Percentiles rank a stretch among this genome's conserved stretches.
These are phyloP conservation scores for Stenopsyche tienmushanensis DNA, from an alignment of 1,140 invertebrate genomes.

Conservation along the genomic window DNA sequence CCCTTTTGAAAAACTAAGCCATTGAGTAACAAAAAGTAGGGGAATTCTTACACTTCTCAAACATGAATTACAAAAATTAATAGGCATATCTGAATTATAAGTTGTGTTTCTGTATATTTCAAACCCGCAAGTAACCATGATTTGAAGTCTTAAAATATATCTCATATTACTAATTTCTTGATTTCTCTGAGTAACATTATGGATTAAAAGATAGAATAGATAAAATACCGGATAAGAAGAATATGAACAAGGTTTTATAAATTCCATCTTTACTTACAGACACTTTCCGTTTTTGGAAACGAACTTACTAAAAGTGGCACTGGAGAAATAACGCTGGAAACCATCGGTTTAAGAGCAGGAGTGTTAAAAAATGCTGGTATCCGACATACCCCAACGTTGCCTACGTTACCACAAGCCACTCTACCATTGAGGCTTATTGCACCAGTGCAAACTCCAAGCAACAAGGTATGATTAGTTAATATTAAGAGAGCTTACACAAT, in stretches of 20 bases:
- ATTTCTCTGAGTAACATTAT: not conserved
- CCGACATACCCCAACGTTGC: constrained; percentile 6
- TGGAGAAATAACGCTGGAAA: constrained; percentile 20
- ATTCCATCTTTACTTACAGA: constrained; percentile 3
- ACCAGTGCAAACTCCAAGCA: constrained; percentile 7
- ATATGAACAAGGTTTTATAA: too few species aligned
- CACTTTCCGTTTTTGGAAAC: not conserved
- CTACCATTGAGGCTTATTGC: constrained; percentile 24
- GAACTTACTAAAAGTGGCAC: constrained; percentile 10
- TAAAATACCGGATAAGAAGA: too few species aligned
- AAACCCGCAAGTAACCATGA: too few species aligned
- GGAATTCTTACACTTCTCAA: too few species aligned
- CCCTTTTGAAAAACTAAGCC: too few species aligned
- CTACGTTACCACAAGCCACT: not conserved
- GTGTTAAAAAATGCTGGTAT: constrained; percentile 19
- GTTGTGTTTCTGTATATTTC: too few species aligned
- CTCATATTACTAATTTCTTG: not conserved
- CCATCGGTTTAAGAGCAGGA: constrained; percentile 19
- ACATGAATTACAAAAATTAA: too few species aligned
- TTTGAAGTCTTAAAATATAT: not conserved
- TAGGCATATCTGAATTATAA: too few species aligned
- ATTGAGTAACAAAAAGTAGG: too few species aligned
- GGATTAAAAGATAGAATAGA: too few species aligned
- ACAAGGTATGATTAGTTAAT: constrained; percentile 22
- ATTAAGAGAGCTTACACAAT: too few species aligned